Evolutionary conservation across 1,140 invertebrate species (phyloP).

Genomic region (Meloidogyne exigua): DNA sequence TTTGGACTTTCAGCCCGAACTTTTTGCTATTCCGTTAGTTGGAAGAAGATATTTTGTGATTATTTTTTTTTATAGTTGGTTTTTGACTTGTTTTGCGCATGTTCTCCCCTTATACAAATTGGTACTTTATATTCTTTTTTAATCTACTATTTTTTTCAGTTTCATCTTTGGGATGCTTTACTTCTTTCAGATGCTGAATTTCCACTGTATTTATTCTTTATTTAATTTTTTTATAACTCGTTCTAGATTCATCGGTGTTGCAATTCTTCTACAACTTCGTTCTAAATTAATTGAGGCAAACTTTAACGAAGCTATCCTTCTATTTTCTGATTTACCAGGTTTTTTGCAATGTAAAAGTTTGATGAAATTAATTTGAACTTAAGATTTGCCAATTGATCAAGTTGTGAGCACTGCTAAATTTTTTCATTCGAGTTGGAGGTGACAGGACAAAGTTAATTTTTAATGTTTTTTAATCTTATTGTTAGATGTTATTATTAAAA

Average conservation of each 20-base stretch:
- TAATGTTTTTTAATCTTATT: no score
- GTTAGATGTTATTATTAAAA: no score
- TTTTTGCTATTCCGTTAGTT: constrained; percentile 88
- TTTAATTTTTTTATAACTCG: neutral
- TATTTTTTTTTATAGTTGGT: constrained; percentile 71
- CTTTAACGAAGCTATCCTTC: constrained; percentile 57
- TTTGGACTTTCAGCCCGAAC: constrained; percentile 92
- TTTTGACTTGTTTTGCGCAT: constrained; percentile 97
- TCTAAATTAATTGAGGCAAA: constrained; percentile 48
- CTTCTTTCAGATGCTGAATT: constrained; percentile 88
- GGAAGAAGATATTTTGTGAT: neutral
- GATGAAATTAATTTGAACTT: constrained; percentile 4
- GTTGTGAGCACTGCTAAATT: constrained; percentile 29
- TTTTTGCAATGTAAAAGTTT: neutral
- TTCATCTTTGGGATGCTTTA: constrained; percentile 95
- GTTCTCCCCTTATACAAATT: constrained; percentile 93
- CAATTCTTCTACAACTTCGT: constrained; percentile 78
- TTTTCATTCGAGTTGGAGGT: constrained; percentile 12
- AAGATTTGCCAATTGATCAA: constrained; percentile 35
- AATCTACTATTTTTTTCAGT: constrained; percentile 46
- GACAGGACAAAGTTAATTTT: neutral
- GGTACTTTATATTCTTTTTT: neutral
- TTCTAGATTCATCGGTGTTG: constrained; percentile 78
- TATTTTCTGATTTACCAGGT: constrained; percentile 61
- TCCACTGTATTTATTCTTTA: constrained; percentile 70